Evolutionary conservation across 2,888 invertebrate species (phyloP).

Genomic region (Anaspis maculata): DNA sequence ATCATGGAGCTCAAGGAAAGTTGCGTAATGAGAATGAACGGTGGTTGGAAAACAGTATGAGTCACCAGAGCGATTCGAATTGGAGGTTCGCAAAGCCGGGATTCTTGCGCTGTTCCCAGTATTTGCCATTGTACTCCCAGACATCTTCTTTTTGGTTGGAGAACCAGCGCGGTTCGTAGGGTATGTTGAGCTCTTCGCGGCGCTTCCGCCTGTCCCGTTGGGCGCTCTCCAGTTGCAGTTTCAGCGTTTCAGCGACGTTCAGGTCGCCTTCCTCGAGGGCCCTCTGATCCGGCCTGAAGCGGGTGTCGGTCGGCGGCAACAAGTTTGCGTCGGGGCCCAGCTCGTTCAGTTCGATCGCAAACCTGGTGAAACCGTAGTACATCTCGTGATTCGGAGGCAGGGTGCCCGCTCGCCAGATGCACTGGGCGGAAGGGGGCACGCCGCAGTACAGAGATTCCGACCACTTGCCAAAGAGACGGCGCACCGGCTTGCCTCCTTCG

Average conservation of each 20-base stretch:
- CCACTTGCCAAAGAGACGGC: conserved; percentile 70
- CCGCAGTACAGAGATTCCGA: conserved; percentile 72
- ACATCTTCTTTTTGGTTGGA: conserved; percentile 29
- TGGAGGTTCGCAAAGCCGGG: conserved; percentile 53
- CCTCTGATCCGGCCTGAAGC: conserved; percentile 67
- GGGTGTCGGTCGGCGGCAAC: conserved; percentile 68
- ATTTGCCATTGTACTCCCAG: conserved; percentile 66
- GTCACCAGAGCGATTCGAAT: conserved; percentile 58
- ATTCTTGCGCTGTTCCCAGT: conserved; percentile 64
- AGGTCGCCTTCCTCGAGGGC: conserved; percentile 72
- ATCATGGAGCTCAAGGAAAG: no score
- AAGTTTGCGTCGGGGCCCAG: conserved; percentile 53
- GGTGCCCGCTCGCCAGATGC: conserved; percentile 73
- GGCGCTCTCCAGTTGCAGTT: conserved; percentile 62
- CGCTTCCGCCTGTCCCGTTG: conserved; percentile 63
- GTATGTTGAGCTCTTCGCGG: conserved; percentile 48
- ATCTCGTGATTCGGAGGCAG: conserved; percentile 72
- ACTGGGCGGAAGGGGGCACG: conserved; percentile 60
- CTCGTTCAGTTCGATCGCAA: conserved; percentile 79
- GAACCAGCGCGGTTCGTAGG: conserved; percentile 55
- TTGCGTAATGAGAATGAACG: no score
- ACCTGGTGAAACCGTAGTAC: conserved; percentile 78
- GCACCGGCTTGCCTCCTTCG: conserved; percentile 49
- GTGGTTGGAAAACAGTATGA: neutral
- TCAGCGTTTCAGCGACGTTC: conserved; percentile 60